Base-by-base conservation (phyloP, 2,113 vertebrate species). In the Hippocampus abdominalis region DNA sequence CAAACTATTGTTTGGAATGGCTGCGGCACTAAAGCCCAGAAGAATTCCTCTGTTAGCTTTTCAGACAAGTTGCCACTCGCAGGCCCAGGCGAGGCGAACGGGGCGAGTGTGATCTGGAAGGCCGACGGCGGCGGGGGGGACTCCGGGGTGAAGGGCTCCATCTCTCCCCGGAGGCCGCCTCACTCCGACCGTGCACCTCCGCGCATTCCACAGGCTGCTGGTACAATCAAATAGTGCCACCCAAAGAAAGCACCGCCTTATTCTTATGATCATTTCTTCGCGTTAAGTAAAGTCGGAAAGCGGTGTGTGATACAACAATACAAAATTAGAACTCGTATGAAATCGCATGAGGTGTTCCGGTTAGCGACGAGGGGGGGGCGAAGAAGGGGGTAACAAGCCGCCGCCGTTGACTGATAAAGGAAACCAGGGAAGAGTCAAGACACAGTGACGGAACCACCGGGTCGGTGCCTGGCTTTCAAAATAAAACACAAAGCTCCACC, bases 201-300 rank as follows among this genome's bases (percentile, higher is more conserved):
- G 90, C 92, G 64, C 92, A 93, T 93, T 93, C 92, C 92, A 91
- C 88, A 92, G 90, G 86, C 91, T 82, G 88, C 69, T 85, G 86
- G 87, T 85, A 87, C 84, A 82, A 85, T 48, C 78, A 92, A 89
- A 57, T 91, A 93, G 92, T 72, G 5, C 89, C 64, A 72, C 36
- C 6, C 66, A 74, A 20, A 36, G 32, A n/a, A 25, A 54, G n/a
- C 23, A 39, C 13, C 64, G 20, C 79, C 71, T 49, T 61, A 57
- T 64, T 25, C 46, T 2, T 6, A n/a, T 0, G 16, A 48, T 2
- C 0, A 7, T 8, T 57, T 36, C 0, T 59, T 32, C 15, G 16
- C 16, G 57, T 60, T 16, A 32, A 60, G 18, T 32, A 20, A 32
- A 60, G 27, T 18, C 27, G 15, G 23, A 29, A 32, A 60, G 15